Base-by-base conservation (phyloP, 2,888 invertebrate genomes). In the Selenia dentaria region DNA sequence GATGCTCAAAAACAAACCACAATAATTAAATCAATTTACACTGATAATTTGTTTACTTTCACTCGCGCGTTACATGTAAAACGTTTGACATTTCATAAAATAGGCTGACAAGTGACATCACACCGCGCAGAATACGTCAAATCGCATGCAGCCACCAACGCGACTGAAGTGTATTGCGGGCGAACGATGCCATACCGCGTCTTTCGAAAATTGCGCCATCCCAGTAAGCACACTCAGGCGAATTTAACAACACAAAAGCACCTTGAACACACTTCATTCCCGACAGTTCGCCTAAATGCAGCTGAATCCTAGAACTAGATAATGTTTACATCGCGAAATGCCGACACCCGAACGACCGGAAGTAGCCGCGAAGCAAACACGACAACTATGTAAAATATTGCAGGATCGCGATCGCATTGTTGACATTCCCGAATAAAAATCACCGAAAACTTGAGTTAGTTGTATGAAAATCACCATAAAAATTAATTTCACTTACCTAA, bases 311-410 rank as follows among this genome's bases (percentile, higher is more conserved):
- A 81, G 81, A 79, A 83, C 88, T 87, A 88, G 84, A 88, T 88
- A 86, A 85, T 90, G 90, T 90, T 90, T 90, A 90, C 90, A 87
- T 87, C 90, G 86, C 88, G 79, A 89, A 85, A 88, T 85, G 84
- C 84, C 87, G 87, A 86, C 89, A 87, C 86, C 82, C 84, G 74
- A 91, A 80, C 88, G 81, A 78, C 85, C 90, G 90, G 91, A 91
- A 92, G 92, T 91, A 81, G 82, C 83, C 75, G 90, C 92, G 91
- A 91, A 91, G 90, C 92, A 93, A 92, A 93, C 93, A 93, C 92
- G 93, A 93, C 94, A 94, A 94, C 93, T 94, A 94, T 94, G 94
- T 93, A 92, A 94, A 93, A 93, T 93, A 94, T 94, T 93, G 93
- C 92, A 92, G 93, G 93, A 93, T 94, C 92, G 93, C 93, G 92